A percentile compares a stretch with the other conserved stretches of the same genome.
Conservation (phyloP, 1,140 invertebrate species). For the Elymnias hypermnestra region DNA sequence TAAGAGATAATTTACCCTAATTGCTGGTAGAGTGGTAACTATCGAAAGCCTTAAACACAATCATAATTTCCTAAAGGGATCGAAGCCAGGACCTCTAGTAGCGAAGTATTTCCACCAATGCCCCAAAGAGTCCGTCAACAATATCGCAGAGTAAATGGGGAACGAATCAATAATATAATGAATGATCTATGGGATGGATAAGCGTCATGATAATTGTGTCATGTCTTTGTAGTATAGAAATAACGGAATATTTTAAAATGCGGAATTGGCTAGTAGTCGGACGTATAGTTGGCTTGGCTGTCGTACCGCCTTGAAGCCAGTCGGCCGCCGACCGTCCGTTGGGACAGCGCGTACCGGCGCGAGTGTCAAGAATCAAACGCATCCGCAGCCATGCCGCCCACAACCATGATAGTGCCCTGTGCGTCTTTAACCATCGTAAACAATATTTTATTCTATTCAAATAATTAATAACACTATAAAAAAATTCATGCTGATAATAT, state of each 20-base stretch:
- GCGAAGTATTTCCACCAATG: too few relatives aligned
- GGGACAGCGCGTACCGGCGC: constrained; percentile 52
- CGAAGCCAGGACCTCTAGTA: too few relatives aligned
- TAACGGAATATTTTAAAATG: constrained; percentile 70
- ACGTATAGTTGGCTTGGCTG: constrained; percentile 34
- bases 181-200: constrained; percentile 28
- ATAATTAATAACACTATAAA: too few relatives aligned
- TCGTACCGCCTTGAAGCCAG: constrained; percentile 34
- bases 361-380: constrained; percentile 28
- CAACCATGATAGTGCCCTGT: constrained; percentile 70
- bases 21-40: too few relatives aligned
- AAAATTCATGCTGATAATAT: too few relatives aligned
- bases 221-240: constrained; percentile 50
- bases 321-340: constrained; percentile 60
- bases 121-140: too few relatives aligned
- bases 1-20: too few relatives aligned
- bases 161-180: constrained; percentile 28
- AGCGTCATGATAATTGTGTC: constrained; percentile 36
- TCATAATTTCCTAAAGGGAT: too few relatives aligned
- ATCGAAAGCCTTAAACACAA: too few relatives aligned
- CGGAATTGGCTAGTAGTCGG: constrained; percentile 64
- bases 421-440: constrained; percentile 46
- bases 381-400: constrained; percentile 63
- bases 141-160: neutral
- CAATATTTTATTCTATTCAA: constrained; percentile 31